Conservation (phyloP, 2,797 vertebrate species). For the Carapus acus region DNA sequence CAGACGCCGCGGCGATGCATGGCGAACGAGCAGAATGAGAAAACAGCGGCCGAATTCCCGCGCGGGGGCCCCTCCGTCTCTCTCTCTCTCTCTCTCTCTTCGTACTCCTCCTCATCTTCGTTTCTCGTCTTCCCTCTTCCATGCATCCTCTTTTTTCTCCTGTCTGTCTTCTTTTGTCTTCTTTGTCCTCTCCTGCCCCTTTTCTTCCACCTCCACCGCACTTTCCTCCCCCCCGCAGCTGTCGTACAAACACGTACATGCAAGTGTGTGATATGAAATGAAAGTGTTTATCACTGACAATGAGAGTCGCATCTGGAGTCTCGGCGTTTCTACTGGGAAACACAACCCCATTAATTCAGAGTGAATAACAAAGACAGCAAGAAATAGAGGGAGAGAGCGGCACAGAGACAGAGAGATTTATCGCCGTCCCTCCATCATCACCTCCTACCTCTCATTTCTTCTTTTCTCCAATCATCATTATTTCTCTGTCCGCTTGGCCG, state of each 20-base stretch:
- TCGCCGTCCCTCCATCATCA: constrained; percentile 76
- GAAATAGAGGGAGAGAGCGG: constrained; percentile 7
- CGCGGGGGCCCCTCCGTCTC: constrained; percentile 25
- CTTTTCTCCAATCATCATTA: constrained; percentile 97
- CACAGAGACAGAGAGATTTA: too few species aligned
- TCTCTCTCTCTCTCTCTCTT: background rate
- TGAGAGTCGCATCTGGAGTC: background rate
- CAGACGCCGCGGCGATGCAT: constrained; percentile 47
- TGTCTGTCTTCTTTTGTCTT: constrained; percentile 27
- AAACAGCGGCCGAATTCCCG: constrained; percentile 61
- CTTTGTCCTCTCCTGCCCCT: background rate
- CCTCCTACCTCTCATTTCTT: constrained; percentile 75
- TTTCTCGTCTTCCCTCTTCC: constrained; percentile 4
- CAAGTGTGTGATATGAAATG: constrained; percentile 2
- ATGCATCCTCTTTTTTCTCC: background rate
- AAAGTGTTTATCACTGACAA: too few species aligned
- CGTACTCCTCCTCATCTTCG: background rate
- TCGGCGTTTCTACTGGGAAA: constrained; percentile 43
- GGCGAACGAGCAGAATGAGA: constrained; percentile 63
- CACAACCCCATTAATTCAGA: constrained; percentile 96
- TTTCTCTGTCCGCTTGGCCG: constrained; percentile 90
- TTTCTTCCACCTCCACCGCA: background rate
- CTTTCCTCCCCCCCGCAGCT: too few species aligned
- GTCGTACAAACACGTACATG: background rate
- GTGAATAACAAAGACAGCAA: constrained; percentile 87